Evolutionary conservation across 1,140 invertebrate genomes (phyloP).

Genomic region (Drosophila ambigua): DNA sequence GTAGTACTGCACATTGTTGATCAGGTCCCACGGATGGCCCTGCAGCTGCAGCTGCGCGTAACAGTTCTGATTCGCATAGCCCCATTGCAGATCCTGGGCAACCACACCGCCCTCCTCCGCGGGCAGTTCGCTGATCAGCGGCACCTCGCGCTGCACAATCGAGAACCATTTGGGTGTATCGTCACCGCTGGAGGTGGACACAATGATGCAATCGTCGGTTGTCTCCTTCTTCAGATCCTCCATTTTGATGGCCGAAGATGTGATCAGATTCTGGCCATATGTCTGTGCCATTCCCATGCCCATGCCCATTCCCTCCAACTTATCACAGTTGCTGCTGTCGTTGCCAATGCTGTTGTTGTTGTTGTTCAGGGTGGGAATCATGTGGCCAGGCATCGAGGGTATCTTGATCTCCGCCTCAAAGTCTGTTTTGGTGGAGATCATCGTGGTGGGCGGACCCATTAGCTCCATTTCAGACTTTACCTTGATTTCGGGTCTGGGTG

Average conservation of each 20-base stretch:
- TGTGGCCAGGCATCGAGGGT: slow-evolving; percentile 62
- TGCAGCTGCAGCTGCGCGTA: slow-evolving; percentile 85
- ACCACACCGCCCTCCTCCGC: slow-evolving; percentile 58
- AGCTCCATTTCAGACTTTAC: slow-evolving; percentile 74
- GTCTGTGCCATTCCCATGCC: slow-evolving; percentile 11
- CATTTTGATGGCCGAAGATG: slow-evolving; percentile 32
- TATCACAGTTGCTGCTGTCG: slow-evolving; percentile 73
- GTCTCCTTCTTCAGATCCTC: slow-evolving; percentile 72
- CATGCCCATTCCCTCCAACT: slow-evolving; percentile 52
- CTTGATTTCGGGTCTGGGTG: slow-evolving; percentile 63
- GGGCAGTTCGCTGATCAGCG: slow-evolving; percentile 69
- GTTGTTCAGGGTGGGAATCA: slow-evolving; percentile 63
- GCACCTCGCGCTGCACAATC: slow-evolving; percentile 80
- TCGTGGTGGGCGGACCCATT: slow-evolving; percentile 66
- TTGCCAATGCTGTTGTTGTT: slow-evolving; percentile 51
- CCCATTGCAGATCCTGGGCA: slow-evolving; percentile 57
- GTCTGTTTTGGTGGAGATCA: slow-evolving; percentile 75
- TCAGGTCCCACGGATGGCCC: slow-evolving; percentile 86
- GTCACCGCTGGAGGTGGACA: slow-evolving; percentile 65
- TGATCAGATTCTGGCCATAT: neutral
- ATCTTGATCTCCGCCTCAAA: slow-evolving; percentile 79
- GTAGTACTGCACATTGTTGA: slow-evolving; percentile 86
- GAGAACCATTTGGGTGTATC: slow-evolving; percentile 86
- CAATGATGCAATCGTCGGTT: slow-evolving; percentile 73
- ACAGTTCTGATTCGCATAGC: slow-evolving; percentile 81